These are phyloP conservation scores for Oenanthe oenanthe DNA, from an alignment of 2,113 vertebrate species.

Conservation along the genomic window DNA sequence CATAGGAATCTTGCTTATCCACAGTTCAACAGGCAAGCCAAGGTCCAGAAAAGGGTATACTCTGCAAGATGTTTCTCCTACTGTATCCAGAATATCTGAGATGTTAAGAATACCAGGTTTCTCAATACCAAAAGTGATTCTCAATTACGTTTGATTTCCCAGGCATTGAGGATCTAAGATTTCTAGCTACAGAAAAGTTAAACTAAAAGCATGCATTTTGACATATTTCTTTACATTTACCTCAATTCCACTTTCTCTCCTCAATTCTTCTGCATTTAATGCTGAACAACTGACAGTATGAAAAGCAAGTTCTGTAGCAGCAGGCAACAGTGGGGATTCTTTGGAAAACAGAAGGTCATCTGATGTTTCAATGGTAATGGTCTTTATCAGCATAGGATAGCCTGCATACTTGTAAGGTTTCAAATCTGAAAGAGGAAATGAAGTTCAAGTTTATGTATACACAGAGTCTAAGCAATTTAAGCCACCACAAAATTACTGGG, in stretches of 20 bases:
- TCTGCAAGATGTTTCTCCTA: background rate
- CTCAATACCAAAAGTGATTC: background rate
- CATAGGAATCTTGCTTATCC: fast-evolving
- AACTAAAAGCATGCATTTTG: background rate
- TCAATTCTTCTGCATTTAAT: slow-evolving; percentile 94
- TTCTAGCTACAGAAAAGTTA: background rate
- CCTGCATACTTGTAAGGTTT: slow-evolving; percentile 98
- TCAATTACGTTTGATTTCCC: background rate
- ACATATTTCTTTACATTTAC: slow-evolving; percentile 59
- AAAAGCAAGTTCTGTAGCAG: slow-evolving; percentile 91
- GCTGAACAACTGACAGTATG: slow-evolving; percentile 98
- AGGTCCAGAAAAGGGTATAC: background rate
- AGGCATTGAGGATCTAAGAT: background rate
- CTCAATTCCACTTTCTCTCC: slow-evolving; percentile 94
- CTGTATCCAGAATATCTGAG: background rate
- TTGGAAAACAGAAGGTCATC: slow-evolving; percentile 94
- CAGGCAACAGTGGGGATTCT: slow-evolving; percentile 89
- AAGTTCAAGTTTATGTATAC: background rate
- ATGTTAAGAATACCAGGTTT: background rate
- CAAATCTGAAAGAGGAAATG: slow-evolving; percentile 81
- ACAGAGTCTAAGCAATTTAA: background rate
- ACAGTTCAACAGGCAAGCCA: background rate
- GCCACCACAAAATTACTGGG: background rate
- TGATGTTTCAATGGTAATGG: slow-evolving; percentile 94
- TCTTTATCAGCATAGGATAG: slow-evolving; percentile 98